Conservation (phyloP, 2,797 vertebrate species). For the Harpagifer antarcticus region DNA sequence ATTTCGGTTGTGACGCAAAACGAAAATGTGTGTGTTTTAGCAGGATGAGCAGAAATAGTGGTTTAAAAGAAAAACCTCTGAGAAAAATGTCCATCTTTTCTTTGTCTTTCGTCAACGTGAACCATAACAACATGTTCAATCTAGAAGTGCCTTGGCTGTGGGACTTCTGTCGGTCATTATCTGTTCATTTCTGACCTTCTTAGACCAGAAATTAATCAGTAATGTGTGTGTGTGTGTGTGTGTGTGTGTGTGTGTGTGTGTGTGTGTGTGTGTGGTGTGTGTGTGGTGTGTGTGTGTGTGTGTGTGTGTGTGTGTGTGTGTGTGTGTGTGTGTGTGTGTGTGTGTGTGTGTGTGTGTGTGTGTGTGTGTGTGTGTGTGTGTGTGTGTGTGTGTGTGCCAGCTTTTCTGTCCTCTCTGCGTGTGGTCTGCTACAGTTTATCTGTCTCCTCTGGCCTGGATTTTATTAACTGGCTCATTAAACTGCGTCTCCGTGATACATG, state of each 20-base stretch:
- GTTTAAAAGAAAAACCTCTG: too few relatives aligned
- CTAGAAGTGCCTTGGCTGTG: too few relatives aligned
- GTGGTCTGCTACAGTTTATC: slow-evolving; percentile 69
- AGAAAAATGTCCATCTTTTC: too few relatives aligned
- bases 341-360: neutral
- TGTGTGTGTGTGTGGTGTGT: slow-evolving; percentile 15
- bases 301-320: slow-evolving; percentile 14
- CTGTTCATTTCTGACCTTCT: too few relatives aligned
- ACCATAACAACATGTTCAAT: too few relatives aligned
- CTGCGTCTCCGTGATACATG: slow-evolving; percentile 68
- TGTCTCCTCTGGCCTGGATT: slow-evolving; percentile 66
- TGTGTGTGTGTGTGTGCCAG: neutral
- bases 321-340: neutral
- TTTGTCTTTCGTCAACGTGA: too few relatives aligned
- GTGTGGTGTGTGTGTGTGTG: neutral
- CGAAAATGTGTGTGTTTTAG: neutral
- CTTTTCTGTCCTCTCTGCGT: slow-evolving; percentile 36
- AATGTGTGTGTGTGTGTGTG: neutral
- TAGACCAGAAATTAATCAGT: too few relatives aligned
- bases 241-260: neutral
- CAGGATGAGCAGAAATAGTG: slow-evolving; percentile 1
- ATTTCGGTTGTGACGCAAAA: slow-evolving; percentile 14
- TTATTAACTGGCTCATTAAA: slow-evolving; percentile 77
- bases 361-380: neutral
- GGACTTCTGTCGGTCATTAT: too few relatives aligned